A percentile compares a stretch with the other conserved stretches of the same genome.
phyloP scores from a whole-genome alignment of 2,113 vertebrate genomes.

The Cnemophilus loriae region DNA sequence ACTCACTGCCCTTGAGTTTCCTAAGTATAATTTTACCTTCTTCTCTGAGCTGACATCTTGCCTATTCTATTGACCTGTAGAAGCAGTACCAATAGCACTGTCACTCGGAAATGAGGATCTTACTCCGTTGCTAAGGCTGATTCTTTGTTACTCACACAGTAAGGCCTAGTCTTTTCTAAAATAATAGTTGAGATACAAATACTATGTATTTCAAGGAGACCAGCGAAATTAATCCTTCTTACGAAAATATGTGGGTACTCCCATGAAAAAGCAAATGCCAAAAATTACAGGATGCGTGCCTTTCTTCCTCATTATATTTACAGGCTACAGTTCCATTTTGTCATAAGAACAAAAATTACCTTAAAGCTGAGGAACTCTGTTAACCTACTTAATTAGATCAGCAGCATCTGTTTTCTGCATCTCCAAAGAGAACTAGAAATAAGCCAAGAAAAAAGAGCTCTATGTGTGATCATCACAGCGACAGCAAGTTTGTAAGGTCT shows the following conservation, averaged over 20 bases:
- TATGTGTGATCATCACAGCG: background rate
- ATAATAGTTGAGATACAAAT: background rate
- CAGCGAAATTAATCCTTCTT: background rate
- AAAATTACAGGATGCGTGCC: background rate
- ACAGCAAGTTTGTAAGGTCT: background rate
- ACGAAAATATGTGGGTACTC: rapidly evolving
- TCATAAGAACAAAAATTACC: background rate
- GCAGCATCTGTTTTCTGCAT: background rate
- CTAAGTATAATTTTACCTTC: background rate
- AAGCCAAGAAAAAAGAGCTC: background rate
- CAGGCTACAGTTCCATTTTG: background rate
- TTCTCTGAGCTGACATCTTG: background rate
- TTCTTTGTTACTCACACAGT: background rate
- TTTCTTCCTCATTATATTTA: background rate
- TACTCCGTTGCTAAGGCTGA: background rate
- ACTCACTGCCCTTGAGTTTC: background rate
- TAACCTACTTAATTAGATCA: background rate
- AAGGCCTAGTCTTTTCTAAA: background rate
- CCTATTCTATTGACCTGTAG: background rate
- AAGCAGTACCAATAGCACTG: background rate
- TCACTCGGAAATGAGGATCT: background rate
- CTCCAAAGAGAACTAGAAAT: background rate
- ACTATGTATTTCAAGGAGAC: background rate
- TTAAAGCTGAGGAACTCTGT: background rate
- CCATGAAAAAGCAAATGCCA: background rate